Evolutionary conservation across 2,113 vertebrate genomes (phyloP).

Genomic region (Holacanthus passer): DNA sequence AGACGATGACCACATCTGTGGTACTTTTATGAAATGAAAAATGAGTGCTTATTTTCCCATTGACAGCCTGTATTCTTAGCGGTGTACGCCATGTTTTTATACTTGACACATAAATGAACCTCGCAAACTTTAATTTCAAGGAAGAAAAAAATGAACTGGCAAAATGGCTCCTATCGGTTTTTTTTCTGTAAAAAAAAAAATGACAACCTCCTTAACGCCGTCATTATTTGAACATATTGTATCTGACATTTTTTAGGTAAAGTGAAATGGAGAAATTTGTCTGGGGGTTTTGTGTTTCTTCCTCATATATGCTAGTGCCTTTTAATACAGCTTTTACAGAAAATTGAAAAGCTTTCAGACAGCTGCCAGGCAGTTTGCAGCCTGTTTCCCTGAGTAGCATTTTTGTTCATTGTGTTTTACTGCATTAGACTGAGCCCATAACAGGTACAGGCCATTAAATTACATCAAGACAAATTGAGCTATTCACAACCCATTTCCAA

Average conservation of each 20-base stretch:
- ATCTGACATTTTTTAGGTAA: conserved; percentile 15
- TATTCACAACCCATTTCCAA: conserved; percentile 70
- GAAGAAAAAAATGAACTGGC: background rate
- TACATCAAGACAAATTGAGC: conserved; percentile 79
- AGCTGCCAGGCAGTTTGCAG: conserved; percentile 54
- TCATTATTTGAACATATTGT: conserved; percentile 13
- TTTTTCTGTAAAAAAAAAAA: background rate
- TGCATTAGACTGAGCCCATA: conserved; percentile 65
- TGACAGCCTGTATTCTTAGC: conserved; percentile 25
- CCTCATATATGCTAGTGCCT: conserved; percentile 4
- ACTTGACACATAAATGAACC: conserved; percentile 55
- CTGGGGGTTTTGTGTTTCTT: background rate
- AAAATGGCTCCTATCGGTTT: background rate
- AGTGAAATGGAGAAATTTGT: conserved; percentile 19
- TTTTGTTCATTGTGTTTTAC: conserved; percentile 70
- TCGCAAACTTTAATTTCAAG: conserved; percentile 19
- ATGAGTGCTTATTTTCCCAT: conserved; percentile 16
- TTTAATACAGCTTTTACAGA: conserved; percentile 52
- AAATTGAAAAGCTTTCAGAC: conserved; percentile 71
- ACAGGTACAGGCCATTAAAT: conserved; percentile 74
- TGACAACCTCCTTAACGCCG: conserved; percentile 5
- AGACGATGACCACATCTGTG: conserved; percentile 38
- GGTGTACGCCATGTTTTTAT: conserved; percentile 2
- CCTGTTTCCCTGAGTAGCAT: conserved; percentile 48
- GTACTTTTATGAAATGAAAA: conserved; percentile 38